Conservation (phyloP, 2,888 invertebrate species). For the Ligdia adustata region DNA sequence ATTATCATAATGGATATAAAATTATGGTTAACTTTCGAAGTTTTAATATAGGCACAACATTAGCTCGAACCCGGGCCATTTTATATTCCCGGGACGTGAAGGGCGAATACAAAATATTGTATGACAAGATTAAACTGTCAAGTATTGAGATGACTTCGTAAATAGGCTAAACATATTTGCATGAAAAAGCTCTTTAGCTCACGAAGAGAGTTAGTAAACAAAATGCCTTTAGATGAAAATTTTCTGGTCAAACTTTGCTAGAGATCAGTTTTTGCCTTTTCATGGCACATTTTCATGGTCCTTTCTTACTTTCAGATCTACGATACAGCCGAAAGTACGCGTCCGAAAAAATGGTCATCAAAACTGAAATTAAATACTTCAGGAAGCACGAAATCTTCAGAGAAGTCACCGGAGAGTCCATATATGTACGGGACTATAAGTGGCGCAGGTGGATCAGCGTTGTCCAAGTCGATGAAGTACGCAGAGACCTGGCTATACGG, state of each 20-base stretch:
- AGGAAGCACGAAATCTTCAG: conserved; percentile 73
- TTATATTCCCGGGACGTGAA: conserved; percentile 27
- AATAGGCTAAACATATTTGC: conserved; percentile 53
- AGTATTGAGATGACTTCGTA: conserved; percentile 50
- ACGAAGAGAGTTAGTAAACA: conserved; percentile 46
- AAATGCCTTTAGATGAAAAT: conserved; percentile 44
- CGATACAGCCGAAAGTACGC: conserved; percentile 79
- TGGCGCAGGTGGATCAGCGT: conserved; percentile 87
- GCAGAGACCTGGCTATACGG: conserved; percentile 94
- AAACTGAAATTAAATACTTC: conserved; percentile 85
- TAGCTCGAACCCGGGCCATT: conserved; percentile 24
- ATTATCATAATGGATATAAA: too few relatives aligned
- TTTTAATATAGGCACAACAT: conserved; percentile 8
- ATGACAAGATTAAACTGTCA: conserved; percentile 46
- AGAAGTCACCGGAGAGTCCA: conserved; percentile 76
- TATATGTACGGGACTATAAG: conserved; percentile 79
- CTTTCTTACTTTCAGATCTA: conserved; percentile 72
- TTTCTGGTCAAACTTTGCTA: conserved; percentile 41
- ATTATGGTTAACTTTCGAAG: too few relatives aligned
- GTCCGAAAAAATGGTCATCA: conserved; percentile 89
- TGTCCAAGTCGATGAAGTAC: conserved; percentile 93
- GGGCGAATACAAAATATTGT: conserved; percentile 42
- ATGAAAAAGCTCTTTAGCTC: conserved; percentile 53
- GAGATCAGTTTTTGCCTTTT: conserved; percentile 28
- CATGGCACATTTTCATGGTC: conserved; percentile 21